Evolutionary conservation across 2,113 vertebrate genomes (phyloP).

Genomic region (Neogobius melanostomus): DNA sequence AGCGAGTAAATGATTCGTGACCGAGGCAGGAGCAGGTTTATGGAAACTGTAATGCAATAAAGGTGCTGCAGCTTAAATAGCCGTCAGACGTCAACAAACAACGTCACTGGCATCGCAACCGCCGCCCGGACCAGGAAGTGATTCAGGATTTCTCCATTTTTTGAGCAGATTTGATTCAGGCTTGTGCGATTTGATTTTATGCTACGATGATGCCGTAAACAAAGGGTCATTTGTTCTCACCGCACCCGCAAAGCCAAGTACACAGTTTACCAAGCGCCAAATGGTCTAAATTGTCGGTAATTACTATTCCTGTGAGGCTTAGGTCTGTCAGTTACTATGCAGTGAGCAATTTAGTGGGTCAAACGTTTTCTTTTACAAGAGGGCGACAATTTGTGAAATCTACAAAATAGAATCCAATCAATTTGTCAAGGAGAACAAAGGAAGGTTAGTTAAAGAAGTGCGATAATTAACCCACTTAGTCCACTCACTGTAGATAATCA

Average conservation of each 20-base stretch:
- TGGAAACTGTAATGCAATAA: slow-evolving; percentile 51
- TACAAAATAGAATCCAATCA: not conserved
- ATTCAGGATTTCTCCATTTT: not conserved
- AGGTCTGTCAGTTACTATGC: not conserved
- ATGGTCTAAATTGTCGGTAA: not conserved
- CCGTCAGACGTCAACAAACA: slow-evolving; percentile 5
- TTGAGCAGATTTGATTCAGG: not conserved
- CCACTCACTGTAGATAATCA: too few species aligned
- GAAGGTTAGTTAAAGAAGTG: too few species aligned
- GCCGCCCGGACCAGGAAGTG: not conserved
- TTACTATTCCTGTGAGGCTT: not conserved
- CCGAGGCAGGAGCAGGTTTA: slow-evolving; percentile 14
- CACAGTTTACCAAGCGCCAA: not conserved
- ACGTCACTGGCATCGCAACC: not conserved
- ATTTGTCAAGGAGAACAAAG: too few species aligned
- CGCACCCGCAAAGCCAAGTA: not conserved
- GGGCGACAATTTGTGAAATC: not conserved
- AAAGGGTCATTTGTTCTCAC: slow-evolving; percentile 1
- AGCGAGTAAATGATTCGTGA: slow-evolving; percentile 24
- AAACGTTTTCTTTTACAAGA: not conserved
- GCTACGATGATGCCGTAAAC: not conserved
- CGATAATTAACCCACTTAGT: too few species aligned
- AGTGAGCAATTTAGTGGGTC: not conserved
- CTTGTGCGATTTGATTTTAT: not conserved
- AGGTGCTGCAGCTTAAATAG: not conserved